Conservation (phyloP, 2,888 invertebrate genomes). For the Helobdella robusta region DNA sequence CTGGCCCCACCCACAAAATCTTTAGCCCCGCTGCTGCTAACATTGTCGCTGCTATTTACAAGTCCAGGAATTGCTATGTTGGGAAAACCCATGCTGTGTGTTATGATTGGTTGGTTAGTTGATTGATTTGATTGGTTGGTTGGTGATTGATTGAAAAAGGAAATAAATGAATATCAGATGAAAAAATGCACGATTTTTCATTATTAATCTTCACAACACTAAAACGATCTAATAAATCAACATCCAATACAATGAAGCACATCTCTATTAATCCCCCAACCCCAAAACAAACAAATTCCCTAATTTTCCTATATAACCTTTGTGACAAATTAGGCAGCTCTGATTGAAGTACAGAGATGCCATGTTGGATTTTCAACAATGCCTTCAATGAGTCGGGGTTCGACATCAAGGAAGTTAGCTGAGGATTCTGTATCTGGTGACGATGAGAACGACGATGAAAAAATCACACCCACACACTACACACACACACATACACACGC, state of each 20-base stretch:
- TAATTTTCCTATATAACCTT: neutral
- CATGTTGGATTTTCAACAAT: constrained; percentile 85
- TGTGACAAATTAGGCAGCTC: constrained; percentile 63
- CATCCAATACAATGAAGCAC: no score
- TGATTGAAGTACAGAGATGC: constrained; percentile 73
- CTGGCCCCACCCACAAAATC: neutral
- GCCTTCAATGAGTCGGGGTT: constrained; percentile 92
- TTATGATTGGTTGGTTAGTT: neutral
- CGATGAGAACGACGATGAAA: no score
- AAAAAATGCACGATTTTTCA: no score
- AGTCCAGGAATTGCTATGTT: neutral
- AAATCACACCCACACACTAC: no score
- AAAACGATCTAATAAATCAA: neutral
- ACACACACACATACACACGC: no score
- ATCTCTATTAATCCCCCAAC: no score
- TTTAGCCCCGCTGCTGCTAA: constrained; percentile 1
- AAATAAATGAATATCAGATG: neutral
- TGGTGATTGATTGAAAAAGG: neutral
- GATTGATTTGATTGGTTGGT: neutral
- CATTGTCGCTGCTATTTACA: neutral
- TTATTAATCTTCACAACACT: neutral
- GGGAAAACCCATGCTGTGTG: constrained; percentile 13
- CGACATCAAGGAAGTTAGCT: constrained; percentile 67
- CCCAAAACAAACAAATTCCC: no score
- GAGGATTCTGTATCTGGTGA: constrained; percentile 75